These are phyloP conservation scores for Conus betulinus DNA, from an alignment of 1,140 invertebrate species.

Conservation along the genomic window DNA sequence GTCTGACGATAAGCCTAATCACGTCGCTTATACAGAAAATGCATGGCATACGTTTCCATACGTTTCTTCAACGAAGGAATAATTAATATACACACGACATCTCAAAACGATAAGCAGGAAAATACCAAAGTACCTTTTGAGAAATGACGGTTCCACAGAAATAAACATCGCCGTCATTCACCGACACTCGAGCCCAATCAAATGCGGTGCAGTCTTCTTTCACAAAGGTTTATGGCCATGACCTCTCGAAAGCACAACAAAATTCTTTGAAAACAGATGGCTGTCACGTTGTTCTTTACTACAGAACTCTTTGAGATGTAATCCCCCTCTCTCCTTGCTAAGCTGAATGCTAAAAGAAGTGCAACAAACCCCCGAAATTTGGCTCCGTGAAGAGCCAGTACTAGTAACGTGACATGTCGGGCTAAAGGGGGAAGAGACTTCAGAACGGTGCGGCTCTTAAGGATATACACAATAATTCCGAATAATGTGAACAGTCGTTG, in stretches of 20 bases:
- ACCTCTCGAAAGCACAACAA: slow-evolving; percentile 36
- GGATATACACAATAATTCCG: background rate
- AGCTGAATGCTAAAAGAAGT: slow-evolving; percentile 24
- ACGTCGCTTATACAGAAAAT: too few species aligned
- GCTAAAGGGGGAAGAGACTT: slow-evolving; percentile 46
- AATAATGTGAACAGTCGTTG: background rate
- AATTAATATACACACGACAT: background rate
- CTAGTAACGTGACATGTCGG: slow-evolving; percentile 53
- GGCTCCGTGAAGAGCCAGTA: slow-evolving; percentile 51
- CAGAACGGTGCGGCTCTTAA: slow-evolving; percentile 31
- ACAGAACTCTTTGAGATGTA: slow-evolving; percentile 14
- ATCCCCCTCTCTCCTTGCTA: slow-evolving; percentile 29
- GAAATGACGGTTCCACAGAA: slow-evolving; percentile 31
- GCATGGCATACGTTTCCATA: background rate
- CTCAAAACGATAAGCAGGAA: background rate
- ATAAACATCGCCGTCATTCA: slow-evolving; percentile 31
- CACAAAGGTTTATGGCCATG: slow-evolving; percentile 37
- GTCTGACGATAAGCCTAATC: background rate
- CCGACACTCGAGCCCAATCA: background rate
- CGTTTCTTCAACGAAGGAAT: background rate
- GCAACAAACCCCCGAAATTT: slow-evolving; percentile 61
- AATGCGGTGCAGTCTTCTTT: background rate
- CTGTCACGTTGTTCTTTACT: slow-evolving; percentile 28
- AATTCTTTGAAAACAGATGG: background rate
- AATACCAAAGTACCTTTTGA: slow-evolving; percentile 32